Base-by-base conservation (phyloP, 2,113 vertebrate species). In the Paradisaea rubra region DNA sequence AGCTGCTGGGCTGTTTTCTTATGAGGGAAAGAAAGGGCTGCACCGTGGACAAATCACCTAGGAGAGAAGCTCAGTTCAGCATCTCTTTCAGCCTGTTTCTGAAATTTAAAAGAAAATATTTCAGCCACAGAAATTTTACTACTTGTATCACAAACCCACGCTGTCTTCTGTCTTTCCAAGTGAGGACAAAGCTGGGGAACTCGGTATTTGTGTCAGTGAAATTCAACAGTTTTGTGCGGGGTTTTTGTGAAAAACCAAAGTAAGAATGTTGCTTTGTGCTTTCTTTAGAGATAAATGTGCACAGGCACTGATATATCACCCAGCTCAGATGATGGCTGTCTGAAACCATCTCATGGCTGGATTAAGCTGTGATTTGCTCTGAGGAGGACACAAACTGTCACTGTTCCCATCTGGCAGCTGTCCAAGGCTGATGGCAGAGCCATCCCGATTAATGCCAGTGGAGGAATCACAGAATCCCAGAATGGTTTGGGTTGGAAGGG, bases 361-460 rank as follows among this genome's bases (percentile, higher is more conserved):
- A 59, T 91, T 81, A 87, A 74, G 88, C 79, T 17, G 23, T 6
- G 47, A 88, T 81, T 89, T 87, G 57, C 42, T 53, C 42, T 0
- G 6, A 35, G 53, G 9, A 73, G n/a, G 33, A 68, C 25, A 41
- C 52, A 44, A 25, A 59, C 22, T 45, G 42, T 74, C 30, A 0
- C 73, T 21, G 56, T 25, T 85, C 78, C 89, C 79, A 85, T 68
- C 76, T 80, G 84, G 84, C 84, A 70, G 24, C 52, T 11, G 42
- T 6, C 73, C 0, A 1, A 52, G 45, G 69, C 73, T 60, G 70
- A 47, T 9, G 2, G 21, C 44, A 8, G 47, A 78, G 37, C 77
- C 76, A 16, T 37, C 52, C 37, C 30, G 3, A 45, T 79, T 41
- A n/a, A n/a, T 30, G 56, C 41, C 41, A 25, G 56, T 1, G 23